Percentiles rank a stretch among this genome's conserved stretches.
These are phyloP conservation scores for Aptenodytes forsteri DNA, from an alignment of 2,113 vertebrate genomes.

Conservation along the genomic window DNA sequence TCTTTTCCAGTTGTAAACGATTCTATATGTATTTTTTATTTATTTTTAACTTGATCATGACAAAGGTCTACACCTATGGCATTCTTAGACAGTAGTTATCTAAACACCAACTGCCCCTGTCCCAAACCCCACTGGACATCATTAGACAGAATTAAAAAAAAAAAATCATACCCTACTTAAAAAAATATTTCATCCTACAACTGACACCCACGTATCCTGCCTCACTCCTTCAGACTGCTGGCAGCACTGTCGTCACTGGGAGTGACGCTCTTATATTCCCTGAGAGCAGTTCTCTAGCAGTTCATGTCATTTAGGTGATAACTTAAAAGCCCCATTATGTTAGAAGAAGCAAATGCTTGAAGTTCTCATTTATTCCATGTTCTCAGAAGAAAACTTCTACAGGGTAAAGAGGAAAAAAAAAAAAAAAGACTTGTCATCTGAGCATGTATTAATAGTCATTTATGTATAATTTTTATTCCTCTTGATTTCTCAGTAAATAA, in stretches of 20 bases:
- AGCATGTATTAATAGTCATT: background rate
- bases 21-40: background rate
- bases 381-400: background rate
- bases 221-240: background rate
- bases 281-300: background rate
- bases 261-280: background rate
- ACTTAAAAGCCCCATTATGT: background rate
- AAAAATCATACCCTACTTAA: background rate
- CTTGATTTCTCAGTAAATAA: background rate
- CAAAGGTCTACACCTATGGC: background rate
- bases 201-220: background rate
- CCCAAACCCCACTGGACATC: background rate
- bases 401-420: background rate
- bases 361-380: background rate
- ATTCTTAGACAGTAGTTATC: background rate
- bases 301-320: background rate
- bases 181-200: background rate
- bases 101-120: rapidly evolving
- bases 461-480: background rate
- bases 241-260: background rate
- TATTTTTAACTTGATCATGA: background rate
- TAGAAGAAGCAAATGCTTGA: background rate
- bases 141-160: background rate
- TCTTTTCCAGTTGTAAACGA: too few relatives aligned
- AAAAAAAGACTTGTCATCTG: background rate